These are phyloP conservation scores for Myrmecophaga tridactyla DNA, from an alignment of 2,113 vertebrate species.

Conservation along the genomic window DNA sequence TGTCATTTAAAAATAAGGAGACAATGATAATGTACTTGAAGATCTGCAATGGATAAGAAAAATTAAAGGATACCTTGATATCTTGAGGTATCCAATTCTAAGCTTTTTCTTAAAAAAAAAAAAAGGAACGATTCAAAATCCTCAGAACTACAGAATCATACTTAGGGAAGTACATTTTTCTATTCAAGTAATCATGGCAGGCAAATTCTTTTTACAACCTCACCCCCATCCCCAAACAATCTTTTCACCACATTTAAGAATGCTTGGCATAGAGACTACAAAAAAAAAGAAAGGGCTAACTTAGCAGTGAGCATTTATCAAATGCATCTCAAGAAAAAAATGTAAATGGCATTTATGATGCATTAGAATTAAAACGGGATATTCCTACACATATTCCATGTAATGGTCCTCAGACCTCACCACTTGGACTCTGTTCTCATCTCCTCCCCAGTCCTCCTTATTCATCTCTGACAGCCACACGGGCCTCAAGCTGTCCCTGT, in stretches of 20 bases:
- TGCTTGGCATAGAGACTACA: not conserved
- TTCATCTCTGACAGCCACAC: no score
- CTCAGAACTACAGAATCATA: not conserved
- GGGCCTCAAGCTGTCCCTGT: no score
- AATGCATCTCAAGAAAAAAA: no score
- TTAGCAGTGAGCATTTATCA: not conserved
- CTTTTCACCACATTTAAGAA: not conserved
- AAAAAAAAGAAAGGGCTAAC: not conserved
- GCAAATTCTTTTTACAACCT: not conserved
- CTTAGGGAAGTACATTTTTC: not conserved
- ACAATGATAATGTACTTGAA: not conserved
- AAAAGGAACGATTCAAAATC: not conserved
- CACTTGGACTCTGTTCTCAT: no score
- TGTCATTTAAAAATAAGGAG: not conserved
- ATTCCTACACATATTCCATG: no score
- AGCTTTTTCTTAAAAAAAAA: not conserved
- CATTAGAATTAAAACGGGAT: no score
- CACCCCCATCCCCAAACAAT: not conserved
- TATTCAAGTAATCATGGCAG: not conserved
- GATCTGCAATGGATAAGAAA: not conserved
- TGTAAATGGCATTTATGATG: no score
- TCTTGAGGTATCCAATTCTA: not conserved
- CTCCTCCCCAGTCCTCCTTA: no score
- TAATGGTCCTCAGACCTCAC: no score
- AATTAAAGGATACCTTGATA: not conserved